Percentiles rank a stretch among this genome's conserved stretches.
Conservation (phyloP, 2,888 invertebrate species). For the Zeuzera pyrina region DNA sequence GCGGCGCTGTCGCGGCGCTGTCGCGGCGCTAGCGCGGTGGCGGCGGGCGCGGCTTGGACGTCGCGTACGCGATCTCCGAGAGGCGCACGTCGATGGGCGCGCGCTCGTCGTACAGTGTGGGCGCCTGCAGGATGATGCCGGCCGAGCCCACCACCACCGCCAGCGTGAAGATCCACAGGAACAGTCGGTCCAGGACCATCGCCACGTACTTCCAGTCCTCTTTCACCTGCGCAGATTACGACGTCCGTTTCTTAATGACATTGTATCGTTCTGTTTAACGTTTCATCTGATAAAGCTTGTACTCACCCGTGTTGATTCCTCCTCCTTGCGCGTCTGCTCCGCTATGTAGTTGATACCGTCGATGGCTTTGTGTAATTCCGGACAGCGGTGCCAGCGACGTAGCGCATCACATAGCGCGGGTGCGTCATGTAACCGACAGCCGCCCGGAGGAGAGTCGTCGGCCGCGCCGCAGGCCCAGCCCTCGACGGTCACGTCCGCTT, state of each 20-base stretch:
- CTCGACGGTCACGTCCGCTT: constrained; percentile 27
- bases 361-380: constrained; percentile 93
- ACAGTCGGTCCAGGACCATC: constrained; percentile 96
- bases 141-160: constrained; percentile 95
- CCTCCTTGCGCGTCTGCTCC: constrained; percentile 92
- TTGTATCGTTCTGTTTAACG: not conserved
- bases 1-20: constrained; percentile 10
- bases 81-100: constrained; percentile 90
- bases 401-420: constrained; percentile 75
- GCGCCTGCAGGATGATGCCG: constrained; percentile 95
- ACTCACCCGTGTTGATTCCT: constrained; percentile 90
- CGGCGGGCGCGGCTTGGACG: constrained; percentile 82
- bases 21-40: constrained; percentile 36
- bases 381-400: constrained; percentile 90
- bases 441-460: constrained; percentile 44
- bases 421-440: constrained; percentile 71
- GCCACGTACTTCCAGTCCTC: constrained; percentile 99
- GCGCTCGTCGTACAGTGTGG: constrained; percentile 93
- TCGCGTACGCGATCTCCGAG: constrained; percentile 91
- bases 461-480: constrained; percentile 13
- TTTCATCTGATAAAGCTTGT: not conserved
- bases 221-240: constrained; percentile 80
- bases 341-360: constrained; percentile 94
- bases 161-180: constrained; percentile 97
- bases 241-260: not conserved